Evolutionary conservation across 2,888 invertebrate species (phyloP).

Genomic region (Rhingia campestris): DNA sequence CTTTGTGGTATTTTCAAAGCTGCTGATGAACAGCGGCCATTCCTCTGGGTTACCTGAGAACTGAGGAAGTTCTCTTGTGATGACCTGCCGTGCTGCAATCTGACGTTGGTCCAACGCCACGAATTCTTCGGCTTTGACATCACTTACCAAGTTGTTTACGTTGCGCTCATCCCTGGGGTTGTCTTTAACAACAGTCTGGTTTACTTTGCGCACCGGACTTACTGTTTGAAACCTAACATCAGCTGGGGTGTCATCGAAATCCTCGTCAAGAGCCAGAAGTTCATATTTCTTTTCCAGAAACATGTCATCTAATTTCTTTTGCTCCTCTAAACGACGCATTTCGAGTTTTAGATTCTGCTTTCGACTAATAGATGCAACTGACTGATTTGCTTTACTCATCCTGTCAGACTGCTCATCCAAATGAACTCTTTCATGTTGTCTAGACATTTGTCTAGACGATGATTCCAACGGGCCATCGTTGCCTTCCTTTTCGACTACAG

Average conservation of each 20-base stretch:
- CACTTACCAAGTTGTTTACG: background rate
- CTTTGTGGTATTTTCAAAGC: conserved; percentile 21
- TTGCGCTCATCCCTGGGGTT: background rate
- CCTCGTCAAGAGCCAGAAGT: background rate
- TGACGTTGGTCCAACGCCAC: background rate
- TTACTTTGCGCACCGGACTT: background rate
- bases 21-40: conserved; percentile 35
- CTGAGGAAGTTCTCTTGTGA: conserved; percentile 21
- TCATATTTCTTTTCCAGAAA: background rate
- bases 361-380: background rate
- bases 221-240: background rate
- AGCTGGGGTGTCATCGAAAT: background rate
- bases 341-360: background rate
- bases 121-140: background rate
- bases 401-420: too few relatives aligned
- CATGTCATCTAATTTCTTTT: background rate
- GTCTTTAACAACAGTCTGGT: background rate
- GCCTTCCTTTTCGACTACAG: too few relatives aligned
- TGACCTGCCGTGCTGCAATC: conserved; percentile 1
- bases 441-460: too few relatives aligned
- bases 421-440: too few relatives aligned
- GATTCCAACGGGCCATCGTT: too few relatives aligned
- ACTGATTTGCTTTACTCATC: too few relatives aligned
- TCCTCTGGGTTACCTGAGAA: conserved; percentile 35
- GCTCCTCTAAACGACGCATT: background rate